Evolutionary conservation across 2,113 vertebrate genomes (phyloP).

Genomic region (Zingel zingel): DNA sequence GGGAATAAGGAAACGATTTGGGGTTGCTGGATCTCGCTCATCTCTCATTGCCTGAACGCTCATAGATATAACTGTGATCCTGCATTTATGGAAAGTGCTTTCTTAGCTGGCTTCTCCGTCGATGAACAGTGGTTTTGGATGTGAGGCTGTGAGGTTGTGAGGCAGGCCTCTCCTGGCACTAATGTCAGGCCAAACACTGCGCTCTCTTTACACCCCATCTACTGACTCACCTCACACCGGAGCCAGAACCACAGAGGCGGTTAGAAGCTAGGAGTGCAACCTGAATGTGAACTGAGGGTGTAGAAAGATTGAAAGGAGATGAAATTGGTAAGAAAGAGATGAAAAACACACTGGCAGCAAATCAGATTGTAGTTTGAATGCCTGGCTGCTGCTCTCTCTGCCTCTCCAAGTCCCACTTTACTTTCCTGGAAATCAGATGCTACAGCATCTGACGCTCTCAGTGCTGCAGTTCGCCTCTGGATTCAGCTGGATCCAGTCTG

Average conservation of each 20-base stretch:
- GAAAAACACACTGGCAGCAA: background rate
- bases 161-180: conserved; percentile 38
- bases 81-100: conserved; percentile 55
- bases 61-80: conserved; percentile 35
- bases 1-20: conserved; percentile 72
- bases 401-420: conserved; percentile 6
- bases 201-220: conserved; percentile 37
- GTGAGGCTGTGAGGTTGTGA: conserved; percentile 10
- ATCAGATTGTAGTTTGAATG: conserved; percentile 2
- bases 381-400: background rate
- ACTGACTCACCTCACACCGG: conserved; percentile 39
- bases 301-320: conserved; percentile 23
- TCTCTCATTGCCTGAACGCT: conserved; percentile 31
- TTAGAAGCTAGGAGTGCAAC: conserved; percentile 25
- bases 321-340: background rate
- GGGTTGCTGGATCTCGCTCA: conserved; percentile 43
- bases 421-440: conserved; percentile 33
- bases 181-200: background rate
- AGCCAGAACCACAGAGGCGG: conserved; percentile 56
- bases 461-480: conserved; percentile 13
- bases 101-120: conserved; percentile 9
- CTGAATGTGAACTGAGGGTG: conserved; percentile 21
- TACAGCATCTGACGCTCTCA: background rate
- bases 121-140: conserved; percentile 38
- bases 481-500: conserved; percentile 33